Percentiles rank a stretch among this genome's conserved stretches.
Conservation (phyloP, 30 jellyfish, hydroid and myxozoan genomes). For the Aurelia coerulea region DNA sequence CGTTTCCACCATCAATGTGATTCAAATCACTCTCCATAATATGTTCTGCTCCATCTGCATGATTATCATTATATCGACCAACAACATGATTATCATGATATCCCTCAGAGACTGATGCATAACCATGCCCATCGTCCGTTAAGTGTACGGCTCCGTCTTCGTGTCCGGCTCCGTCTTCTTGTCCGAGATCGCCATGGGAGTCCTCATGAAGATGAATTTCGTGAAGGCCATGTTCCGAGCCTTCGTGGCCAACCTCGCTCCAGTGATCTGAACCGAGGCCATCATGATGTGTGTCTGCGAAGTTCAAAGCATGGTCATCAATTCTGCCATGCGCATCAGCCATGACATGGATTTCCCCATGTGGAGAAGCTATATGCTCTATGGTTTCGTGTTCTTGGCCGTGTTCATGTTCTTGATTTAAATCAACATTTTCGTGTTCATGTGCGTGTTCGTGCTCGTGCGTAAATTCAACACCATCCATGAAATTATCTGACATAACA, state of each 20-base stretch:
- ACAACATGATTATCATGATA: slow-evolving; percentile 3
- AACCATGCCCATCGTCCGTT: slow-evolving; percentile 67
- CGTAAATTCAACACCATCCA: neutral
- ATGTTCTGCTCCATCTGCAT: slow-evolving; percentile 16
- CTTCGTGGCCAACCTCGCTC: slow-evolving; percentile 3
- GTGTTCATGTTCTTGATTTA: neutral
- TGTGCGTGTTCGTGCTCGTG: neutral
- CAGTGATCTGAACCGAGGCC: slow-evolving; percentile 3
- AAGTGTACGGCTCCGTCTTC: slow-evolving; percentile 45
- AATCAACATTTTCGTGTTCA: neutral
- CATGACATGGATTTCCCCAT: slow-evolving; percentile 34
- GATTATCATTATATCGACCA: slow-evolving; percentile 11
- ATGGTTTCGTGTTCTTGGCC: slow-evolving; percentile 6
- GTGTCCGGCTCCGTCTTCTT: slow-evolving; percentile 27
- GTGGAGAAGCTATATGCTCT: slow-evolving; percentile 35
- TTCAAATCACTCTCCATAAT: slow-evolving; percentile 15
- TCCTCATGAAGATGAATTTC: slow-evolving; percentile 1
- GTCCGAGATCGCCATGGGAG: neutral
- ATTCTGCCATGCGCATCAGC: slow-evolving; percentile 50
- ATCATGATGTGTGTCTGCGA: neutral
- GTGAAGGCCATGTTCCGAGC: slow-evolving; percentile 3
- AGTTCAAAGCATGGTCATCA: neutral
- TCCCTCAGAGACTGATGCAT: slow-evolving; percentile 26
- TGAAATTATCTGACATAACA: neutral
- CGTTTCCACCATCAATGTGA: neutral